Percentiles rank a stretch among this genome's conserved stretches.
Conservation (phyloP, 1,140 invertebrate species). For the Trichonephila clavata region DNA sequence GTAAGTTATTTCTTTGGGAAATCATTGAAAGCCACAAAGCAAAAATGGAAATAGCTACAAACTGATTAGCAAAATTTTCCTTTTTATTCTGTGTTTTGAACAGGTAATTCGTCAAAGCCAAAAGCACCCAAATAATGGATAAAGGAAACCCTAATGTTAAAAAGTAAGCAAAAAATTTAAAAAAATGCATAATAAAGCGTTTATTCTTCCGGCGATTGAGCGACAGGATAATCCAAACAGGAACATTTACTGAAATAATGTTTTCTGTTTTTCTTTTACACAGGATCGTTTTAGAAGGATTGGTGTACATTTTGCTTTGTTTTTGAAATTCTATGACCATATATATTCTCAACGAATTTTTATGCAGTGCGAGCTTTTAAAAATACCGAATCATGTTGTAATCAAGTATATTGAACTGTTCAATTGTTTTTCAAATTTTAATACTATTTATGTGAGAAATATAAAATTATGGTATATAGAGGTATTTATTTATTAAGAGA, state of each 20-base stretch:
- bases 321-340: no score
- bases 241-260: neutral
- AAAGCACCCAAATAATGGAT: neutral
- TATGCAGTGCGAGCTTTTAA: no score
- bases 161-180: neutral
- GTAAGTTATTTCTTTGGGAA: neutral
- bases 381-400: no score
- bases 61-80: neutral
- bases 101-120: neutral
- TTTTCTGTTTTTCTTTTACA: neutral
- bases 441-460: no score
- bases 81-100: neutral
- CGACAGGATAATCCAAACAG: neutral
- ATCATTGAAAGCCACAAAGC: neutral
- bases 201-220: neutral
- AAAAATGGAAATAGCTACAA: neutral
- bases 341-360: no score
- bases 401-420: no score
- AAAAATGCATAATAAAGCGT: neutral
- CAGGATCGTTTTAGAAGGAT: neutral
- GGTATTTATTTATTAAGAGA: no score
- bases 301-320: no score
- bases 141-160: neutral
- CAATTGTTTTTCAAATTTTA: no score
- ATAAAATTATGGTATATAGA: no score